These are phyloP conservation scores for Myiagra hebetior DNA, from an alignment of 2,113 vertebrate species.

Conservation along the genomic window DNA sequence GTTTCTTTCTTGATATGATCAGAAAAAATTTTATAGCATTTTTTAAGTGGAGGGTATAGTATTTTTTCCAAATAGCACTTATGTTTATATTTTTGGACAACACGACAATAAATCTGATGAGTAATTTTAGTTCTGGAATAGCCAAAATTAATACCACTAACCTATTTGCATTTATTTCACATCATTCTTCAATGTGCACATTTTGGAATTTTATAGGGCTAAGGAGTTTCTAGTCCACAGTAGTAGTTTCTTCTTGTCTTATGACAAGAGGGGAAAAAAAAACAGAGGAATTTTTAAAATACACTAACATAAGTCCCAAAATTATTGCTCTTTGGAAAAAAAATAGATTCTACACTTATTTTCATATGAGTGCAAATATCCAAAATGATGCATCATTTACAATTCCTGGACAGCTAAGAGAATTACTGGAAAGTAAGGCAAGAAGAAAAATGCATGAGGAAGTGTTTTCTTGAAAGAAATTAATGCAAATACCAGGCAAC, in stretches of 20 bases:
- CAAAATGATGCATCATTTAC: background rate
- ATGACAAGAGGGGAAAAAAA: fast-evolving
- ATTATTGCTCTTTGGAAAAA: background rate
- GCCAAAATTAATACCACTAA: background rate
- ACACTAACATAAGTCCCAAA: background rate
- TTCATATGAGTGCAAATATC: background rate
- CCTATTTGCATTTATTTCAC: background rate
- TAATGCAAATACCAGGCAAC: background rate
- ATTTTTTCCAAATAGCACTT: background rate
- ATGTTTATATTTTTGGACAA: background rate
- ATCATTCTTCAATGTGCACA: background rate
- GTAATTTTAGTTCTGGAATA: background rate
- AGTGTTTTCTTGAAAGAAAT: background rate
- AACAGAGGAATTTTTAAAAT: fast-evolving
- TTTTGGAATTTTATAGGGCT: background rate
- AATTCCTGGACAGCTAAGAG: background rate
- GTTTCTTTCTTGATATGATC: background rate
- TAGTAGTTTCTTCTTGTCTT: background rate
- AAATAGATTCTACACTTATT: background rate
- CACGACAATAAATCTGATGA: background rate
- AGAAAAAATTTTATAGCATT: background rate
- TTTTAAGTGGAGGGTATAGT: fast-evolving
- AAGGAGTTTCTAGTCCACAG: background rate
- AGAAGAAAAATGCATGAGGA: background rate
- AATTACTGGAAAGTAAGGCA: background rate